phyloP scores from a whole-genome alignment of 2,797 vertebrate genomes.

The Coracias cyanogaster region DNA sequence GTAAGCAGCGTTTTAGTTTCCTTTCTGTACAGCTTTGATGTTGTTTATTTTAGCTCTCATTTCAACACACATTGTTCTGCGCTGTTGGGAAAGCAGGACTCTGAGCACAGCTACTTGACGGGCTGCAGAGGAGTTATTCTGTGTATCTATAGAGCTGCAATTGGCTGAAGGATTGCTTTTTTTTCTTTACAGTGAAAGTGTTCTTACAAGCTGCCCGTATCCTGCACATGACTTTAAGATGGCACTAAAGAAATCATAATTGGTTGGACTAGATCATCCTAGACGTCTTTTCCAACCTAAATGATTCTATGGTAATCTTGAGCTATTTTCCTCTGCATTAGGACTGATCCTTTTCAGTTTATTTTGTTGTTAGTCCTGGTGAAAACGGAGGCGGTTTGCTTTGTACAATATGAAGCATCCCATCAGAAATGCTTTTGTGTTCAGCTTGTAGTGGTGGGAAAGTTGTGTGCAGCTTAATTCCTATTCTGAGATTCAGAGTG shows the following conservation, averaged over 20 bases:
- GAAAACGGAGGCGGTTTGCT: conserved; percentile 45
- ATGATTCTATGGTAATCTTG: neutral
- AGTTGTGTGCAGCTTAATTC: neutral
- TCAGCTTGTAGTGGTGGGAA: conserved; percentile 22
- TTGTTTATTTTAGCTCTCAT: neutral
- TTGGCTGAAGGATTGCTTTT: neutral
- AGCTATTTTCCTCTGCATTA: neutral
- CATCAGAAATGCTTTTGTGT: neutral
- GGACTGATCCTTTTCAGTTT: neutral
- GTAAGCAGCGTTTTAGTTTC: neutral
- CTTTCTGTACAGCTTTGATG: conserved; percentile 26
- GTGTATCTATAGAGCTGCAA: neutral
- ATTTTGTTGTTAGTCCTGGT: neutral
- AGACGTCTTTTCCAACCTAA: no score
- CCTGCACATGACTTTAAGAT: neutral
- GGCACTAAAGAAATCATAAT: neutral
- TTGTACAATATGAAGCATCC: neutral
- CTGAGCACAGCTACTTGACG: neutral
- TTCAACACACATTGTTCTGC: neutral
- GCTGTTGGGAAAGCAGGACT: neutral
- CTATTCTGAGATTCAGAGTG: conserved; percentile 35
- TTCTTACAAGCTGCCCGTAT: neutral
- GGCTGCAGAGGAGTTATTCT: neutral
- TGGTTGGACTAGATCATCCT: no score
- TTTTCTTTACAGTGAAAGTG: neutral